Base-by-base conservation (phyloP, 2,113 vertebrate species). In the Entomyzon cyanotis region DNA sequence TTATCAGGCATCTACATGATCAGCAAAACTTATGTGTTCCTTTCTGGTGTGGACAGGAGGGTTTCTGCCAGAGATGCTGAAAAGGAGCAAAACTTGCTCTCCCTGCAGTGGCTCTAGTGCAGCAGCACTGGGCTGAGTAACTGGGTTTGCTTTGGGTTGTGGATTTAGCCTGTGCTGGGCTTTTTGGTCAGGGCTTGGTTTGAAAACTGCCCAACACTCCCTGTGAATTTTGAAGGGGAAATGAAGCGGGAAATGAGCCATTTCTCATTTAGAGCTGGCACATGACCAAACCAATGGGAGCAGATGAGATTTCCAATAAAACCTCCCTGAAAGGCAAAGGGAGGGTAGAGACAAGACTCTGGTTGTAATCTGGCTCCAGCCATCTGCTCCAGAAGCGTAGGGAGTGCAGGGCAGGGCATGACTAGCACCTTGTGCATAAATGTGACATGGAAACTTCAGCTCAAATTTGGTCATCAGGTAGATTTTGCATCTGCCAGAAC, bases 251-350 rank as follows among this genome's bases (percentile, higher is more conserved):
- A 95, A 95, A 94, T 77, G 76, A 68, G 76, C 80, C 65, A 68
- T 90, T 92, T 90, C 93, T 96, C 88, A 86, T 95, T 96, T 77
- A 81, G 71, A 77, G 47, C 82, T 94, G 94, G 94, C 93, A 33
- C 0, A 0, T 35, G 49, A 63, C 88, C 92, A 96, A 78, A 77
- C 88, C 93, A 89, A 97, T 94, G 80, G 93, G 73, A 94, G 64
- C 76, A 70, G 91, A 93, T 42, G 93, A 95, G 87, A 42, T 88
- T 94, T 92, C 83, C 64, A 92, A 93, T 92, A 90, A 95, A 95
- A 86, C 75, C 71, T 69, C 77, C 85, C 52, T 41, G 85, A 88
- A 95, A 94, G 94, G 85, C 83, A 55, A 59, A 81, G 60, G 60
- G 75, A 65, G 79, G 4, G 24, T 42, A 73, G 79, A 90, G 92